Evolutionary conservation across 2,888 invertebrate genomes (phyloP).

Genomic region (Sphaerophoria taeniata): DNA sequence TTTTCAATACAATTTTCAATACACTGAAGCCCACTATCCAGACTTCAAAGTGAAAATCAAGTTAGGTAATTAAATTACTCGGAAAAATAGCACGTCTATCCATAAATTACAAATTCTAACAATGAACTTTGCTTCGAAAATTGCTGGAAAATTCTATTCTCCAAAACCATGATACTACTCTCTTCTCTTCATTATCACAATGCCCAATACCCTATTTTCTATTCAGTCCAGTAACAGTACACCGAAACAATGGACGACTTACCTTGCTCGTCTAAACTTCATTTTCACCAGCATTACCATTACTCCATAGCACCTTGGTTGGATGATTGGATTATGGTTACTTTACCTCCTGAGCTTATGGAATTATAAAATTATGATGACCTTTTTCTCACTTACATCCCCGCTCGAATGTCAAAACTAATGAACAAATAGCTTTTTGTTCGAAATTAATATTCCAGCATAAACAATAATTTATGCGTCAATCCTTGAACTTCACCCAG

Average conservation of each 20-base stretch:
- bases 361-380: not conserved
- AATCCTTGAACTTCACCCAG: conserved; percentile 20
- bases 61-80: conserved; percentile 20
- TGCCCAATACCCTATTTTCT: too few relatives aligned
- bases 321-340: not conserved
- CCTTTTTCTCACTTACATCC: not conserved
- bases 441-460: conserved; percentile 39
- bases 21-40: not conserved
- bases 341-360: not conserved
- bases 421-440: conserved; percentile 47
- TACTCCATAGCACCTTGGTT: too few relatives aligned
- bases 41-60: conserved; percentile 2
- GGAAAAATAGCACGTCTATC: conserved; percentile 19
- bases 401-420: conserved; percentile 14
- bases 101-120: conserved; percentile 11
- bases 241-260: not conserved
- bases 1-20: not conserved
- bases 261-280: not conserved
- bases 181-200: too few relatives aligned
- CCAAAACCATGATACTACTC: too few relatives aligned
- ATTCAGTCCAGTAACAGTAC: not conserved
- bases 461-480: conserved; percentile 24
- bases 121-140: not conserved
- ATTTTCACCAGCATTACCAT: too few relatives aligned
- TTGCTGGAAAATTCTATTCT: too few relatives aligned